phyloP scores from a whole-genome alignment of 1,140 invertebrate species.

The Zaprionus kolodkinae region DNA sequence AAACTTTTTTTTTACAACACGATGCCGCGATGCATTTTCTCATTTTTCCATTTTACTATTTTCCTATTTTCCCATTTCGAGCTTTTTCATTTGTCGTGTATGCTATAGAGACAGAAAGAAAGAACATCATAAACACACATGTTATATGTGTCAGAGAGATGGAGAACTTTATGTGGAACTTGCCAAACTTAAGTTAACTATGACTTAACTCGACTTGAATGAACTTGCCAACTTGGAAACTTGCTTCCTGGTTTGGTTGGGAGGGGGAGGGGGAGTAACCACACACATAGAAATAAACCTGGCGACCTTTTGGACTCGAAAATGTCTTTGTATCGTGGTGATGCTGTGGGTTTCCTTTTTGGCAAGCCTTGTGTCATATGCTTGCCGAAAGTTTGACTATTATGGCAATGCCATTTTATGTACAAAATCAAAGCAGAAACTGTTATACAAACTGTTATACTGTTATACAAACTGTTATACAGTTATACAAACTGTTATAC shows the following conservation, averaged over 20 bases:
- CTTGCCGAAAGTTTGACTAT: conserved; percentile 3
- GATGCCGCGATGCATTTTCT: not conserved
- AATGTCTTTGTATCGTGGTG: conserved; percentile 35
- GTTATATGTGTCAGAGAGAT: not conserved
- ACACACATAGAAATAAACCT: not conserved
- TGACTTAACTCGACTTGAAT: conserved; percentile 14
- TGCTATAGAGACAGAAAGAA: not conserved
- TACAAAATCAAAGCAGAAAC: not conserved
- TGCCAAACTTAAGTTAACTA: conserved; percentile 21
- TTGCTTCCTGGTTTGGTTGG: not conserved
- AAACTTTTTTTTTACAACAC: conserved; percentile 16
- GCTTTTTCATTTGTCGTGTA: not conserved
- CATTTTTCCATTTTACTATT: not conserved
- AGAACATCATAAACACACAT: not conserved
- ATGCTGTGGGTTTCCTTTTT: conserved; percentile 4
- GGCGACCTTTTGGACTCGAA: conserved; percentile 40
- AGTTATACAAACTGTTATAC: too few species aligned
- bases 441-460: conserved; percentile 8
- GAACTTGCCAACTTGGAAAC: conserved; percentile 25
- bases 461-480: conserved; percentile 28
- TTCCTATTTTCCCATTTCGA: not conserved
- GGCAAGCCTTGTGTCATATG: not conserved
- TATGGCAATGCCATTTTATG: not conserved
- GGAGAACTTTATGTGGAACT: conserved; percentile 31
- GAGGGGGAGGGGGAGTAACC: not conserved